Evolutionary conservation across 2,113 vertebrate genomes (phyloP).

Genomic region (Peromyscus polionotus): DNA sequence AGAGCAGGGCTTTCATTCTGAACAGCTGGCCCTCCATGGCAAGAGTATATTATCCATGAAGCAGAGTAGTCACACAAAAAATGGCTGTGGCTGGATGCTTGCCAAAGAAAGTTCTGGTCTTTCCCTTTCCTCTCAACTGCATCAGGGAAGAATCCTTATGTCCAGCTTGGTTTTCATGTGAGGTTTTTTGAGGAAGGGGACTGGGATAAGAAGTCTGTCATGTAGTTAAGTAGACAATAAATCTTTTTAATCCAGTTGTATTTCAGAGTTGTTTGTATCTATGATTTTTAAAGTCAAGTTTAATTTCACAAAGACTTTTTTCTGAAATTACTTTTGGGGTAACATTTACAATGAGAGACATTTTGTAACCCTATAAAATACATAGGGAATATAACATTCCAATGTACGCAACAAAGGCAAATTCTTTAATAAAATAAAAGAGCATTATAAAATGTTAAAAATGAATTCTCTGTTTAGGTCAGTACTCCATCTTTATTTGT

Average conservation of each 20-base stretch:
- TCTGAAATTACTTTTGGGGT: conserved; percentile 84
- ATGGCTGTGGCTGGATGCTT: conserved; percentile 59
- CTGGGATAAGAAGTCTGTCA: conserved; percentile 59
- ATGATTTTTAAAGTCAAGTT: conserved; percentile 85
- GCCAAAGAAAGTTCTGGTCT: conserved; percentile 84
- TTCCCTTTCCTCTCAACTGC: conserved; percentile 65
- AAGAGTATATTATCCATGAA: background rate
- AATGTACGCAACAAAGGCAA: conserved; percentile 88
- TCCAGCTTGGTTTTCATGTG: conserved; percentile 61
- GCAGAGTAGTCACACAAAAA: background rate
- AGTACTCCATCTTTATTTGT: too few species aligned
- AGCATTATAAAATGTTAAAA: conserved; percentile 88
- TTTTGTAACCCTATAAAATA: conserved; percentile 93
- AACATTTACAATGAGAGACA: conserved; percentile 84
- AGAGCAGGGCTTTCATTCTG: background rate
- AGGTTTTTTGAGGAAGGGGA: conserved; percentile 64
- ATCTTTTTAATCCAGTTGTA: conserved; percentile 70
- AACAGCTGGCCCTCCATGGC: conserved; percentile 3
- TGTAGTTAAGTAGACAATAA: conserved; percentile 70
- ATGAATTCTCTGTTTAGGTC: too few species aligned
- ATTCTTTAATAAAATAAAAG: conserved; percentile 95
- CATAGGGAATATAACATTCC: conserved; percentile 95
- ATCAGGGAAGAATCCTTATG: conserved; percentile 69
- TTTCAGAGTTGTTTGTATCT: conserved; percentile 86
- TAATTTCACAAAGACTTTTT: conserved; percentile 83